phyloP scores from a whole-genome alignment of 2,113 vertebrate genomes.

The Sus scrofa region DNA sequence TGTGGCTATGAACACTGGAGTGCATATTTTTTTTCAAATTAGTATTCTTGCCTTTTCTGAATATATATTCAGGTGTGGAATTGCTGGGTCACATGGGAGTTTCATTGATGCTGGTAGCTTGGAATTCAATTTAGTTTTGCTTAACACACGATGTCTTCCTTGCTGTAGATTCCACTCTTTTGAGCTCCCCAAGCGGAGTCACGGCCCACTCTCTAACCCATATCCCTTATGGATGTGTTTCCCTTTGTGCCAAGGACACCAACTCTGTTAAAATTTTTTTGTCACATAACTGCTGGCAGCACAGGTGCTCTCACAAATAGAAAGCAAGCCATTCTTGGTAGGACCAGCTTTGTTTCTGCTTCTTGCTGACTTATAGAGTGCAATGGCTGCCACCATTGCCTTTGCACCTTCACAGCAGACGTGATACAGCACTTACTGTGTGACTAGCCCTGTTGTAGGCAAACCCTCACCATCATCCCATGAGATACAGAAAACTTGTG shows the following conservation, averaged over 20 bases:
- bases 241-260: background rate
- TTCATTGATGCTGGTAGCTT: background rate
- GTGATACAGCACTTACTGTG: accelerated
- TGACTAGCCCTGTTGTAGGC: accelerated
- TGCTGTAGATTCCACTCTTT: background rate
- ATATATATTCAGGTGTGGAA: background rate
- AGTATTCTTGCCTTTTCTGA: background rate
- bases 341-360: background rate
- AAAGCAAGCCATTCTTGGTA: background rate
- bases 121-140: background rate
- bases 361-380: background rate
- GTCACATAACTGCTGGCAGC: background rate
- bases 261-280: accelerated
- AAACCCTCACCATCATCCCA: accelerated
- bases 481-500: no score
- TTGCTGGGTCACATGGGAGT: background rate
- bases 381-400: accelerated
- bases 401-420: accelerated
- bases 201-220: background rate
- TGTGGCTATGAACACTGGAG: no score
- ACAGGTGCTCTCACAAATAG: background rate
- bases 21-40: background rate
- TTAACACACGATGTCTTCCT: accelerated
- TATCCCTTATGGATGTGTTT: accelerated
- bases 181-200: background rate